Evolutionary conservation across 2,888 invertebrate species (phyloP), one percentile per base, ranked within the genome.

Genomic region (Argyra leucocephala): DNA sequence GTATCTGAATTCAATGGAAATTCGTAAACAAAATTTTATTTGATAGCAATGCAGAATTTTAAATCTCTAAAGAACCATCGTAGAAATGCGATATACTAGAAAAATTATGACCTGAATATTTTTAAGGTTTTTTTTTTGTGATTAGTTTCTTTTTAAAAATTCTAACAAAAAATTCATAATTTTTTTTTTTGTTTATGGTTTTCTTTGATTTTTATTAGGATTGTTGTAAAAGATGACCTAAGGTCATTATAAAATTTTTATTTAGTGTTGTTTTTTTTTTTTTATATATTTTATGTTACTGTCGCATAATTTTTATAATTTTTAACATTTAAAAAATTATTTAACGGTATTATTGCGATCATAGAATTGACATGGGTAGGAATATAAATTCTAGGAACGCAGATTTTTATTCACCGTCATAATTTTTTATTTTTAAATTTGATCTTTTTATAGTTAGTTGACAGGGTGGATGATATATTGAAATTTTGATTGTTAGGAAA

Each of bases 141-240:
- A n/a, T n/a, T n/a, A n/a, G n/a, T n/a, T n/a, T n/a, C n/a, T n/a
- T n/a, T n/a, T n/a, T n/a, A n/a, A n/a, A n/a, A n/a, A n/a, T n/a
- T n/a, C n/a, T n/a, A n/a, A n/a, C n/a, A n/a, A n/a, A n/a, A n/a
- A n/a, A n/a, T n/a, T n/a, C n/a, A 31, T 31, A 7, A 31, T 31
- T 31, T 31, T 31, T 31, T 31, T 7, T 7, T 31, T 7, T 31
- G 5, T 31, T 31, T 31, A 7, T 31, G 31, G 5, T 31, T 31
- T 31, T 7, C 31, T 15, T n/a, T 48, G 9, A 48, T 18, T 18
- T 48, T 48, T 48, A 48, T 48, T 48, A 48, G 18, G n/a, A 48
- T 48, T n/a, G 48, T 48, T 48, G 48, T 48, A 48, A 48, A 48
- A 48, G 48, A 48, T 48, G 48, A 48, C 48, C 48, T 48, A 12